Evolutionary conservation across 2,797 vertebrate genomes (phyloP).

Genomic region (Mormyrops boulengeri): DNA sequence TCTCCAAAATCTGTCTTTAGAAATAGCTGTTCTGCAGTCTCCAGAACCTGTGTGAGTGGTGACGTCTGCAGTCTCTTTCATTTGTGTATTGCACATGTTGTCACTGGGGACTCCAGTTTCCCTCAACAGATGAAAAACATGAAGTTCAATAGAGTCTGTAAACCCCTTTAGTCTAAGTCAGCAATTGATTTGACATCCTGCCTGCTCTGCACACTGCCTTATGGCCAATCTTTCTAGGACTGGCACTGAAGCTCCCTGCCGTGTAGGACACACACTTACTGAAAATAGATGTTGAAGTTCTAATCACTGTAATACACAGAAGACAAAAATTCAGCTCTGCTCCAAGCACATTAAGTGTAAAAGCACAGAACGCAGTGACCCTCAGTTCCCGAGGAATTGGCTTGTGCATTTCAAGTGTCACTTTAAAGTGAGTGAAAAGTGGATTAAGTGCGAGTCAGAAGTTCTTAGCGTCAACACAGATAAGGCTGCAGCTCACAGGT

Average conservation of each 20-base stretch:
- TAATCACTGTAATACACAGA: slow-evolving; percentile 1
- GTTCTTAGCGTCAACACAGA: background rate
- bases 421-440: slow-evolving; percentile 4
- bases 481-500: background rate
- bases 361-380: background rate
- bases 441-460: background rate
- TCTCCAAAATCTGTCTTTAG: background rate
- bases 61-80: background rate
- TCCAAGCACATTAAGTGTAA: background rate
- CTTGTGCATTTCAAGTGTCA: slow-evolving; percentile 2
- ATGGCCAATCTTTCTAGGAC: background rate
- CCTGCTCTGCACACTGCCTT: background rate
- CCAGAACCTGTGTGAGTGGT: background rate
- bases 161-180: background rate
- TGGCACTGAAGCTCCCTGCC: background rate
- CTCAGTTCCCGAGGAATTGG: background rate
- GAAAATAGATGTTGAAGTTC: background rate
- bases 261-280: background rate
- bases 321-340: background rate
- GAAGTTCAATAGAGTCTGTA: background rate
- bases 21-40: background rate
- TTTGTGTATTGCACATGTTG: background rate
- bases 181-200: background rate
- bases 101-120: background rate
- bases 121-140: background rate